A percentile compares a stretch with the other conserved stretches of the same genome.
phyloP scores from a whole-genome alignment of 2,113 vertebrate genomes.

The Erpornis zantholeuca region DNA sequence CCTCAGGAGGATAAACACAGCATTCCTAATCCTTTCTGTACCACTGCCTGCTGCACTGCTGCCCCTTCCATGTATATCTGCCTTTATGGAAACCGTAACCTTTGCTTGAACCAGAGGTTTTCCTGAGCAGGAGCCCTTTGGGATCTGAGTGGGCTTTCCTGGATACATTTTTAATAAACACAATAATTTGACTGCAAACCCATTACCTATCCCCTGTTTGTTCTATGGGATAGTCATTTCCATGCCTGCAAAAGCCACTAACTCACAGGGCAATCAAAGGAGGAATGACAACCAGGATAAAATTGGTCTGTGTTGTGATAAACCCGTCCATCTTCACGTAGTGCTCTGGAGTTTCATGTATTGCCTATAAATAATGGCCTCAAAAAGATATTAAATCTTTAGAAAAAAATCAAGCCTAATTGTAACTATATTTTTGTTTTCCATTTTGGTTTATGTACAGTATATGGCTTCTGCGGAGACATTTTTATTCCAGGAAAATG shows the following conservation, averaged over 20 bases:
- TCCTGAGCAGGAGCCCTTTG: constrained; percentile 20
- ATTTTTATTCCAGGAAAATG: constrained; percentile 80
- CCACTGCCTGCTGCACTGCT: not conserved
- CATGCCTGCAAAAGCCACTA: constrained; percentile 15
- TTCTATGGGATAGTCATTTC: not conserved
- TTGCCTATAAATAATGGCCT: constrained; percentile 57
- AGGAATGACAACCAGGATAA: constrained; percentile 10
- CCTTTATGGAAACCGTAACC: constrained; percentile 33
- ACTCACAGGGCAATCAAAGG: constrained; percentile 42
- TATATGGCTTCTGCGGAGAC: constrained; percentile 58
- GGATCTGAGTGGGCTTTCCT: constrained; percentile 36
- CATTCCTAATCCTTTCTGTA: not conserved
- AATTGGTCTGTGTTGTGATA: not conserved
- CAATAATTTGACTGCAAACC: constrained; percentile 24
- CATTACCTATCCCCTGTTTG: constrained; percentile 5
- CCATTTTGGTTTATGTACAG: constrained; percentile 62
- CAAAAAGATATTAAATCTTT: constrained; percentile 4
- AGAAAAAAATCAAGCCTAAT: constrained; percentile 53
- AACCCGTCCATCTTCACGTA: not conserved
- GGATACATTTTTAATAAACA: constrained; percentile 60
- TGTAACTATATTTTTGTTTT: constrained; percentile 66
- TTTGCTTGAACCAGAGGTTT: constrained; percentile 45
- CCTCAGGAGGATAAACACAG: not conserved
- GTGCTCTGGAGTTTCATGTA: not conserved
- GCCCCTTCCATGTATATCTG: not conserved